Base-by-base conservation (phyloP, 64 coral and sea anemone species). In the Stichodactyla mertensii region DNA sequence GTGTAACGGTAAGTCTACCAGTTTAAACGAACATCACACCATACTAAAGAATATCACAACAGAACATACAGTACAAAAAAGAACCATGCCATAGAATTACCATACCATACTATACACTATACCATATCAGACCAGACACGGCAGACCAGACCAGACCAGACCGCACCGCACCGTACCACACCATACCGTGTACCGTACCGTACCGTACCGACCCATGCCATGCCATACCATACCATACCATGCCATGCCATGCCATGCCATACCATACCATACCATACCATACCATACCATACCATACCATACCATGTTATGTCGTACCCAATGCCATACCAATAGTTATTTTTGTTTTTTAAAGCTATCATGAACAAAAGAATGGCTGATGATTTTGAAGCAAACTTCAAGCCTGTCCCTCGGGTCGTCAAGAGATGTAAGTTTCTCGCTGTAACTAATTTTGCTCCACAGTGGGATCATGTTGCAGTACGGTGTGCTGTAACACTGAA, bases 321-420 rank as follows among this genome's bases (percentile, higher is more conserved):
- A 74, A 74, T 10, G 4, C 8, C 9, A 9, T 23, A 24, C 4
- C 84, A 4, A 15, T 52, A 7, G 27, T 86, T 36, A 16, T 83
- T 55, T 55, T 22, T 69, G n/a, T 83, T n/a, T 69, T 20, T 22
- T n/a, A 61, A 14, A 84, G 88, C 64, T 51, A 66, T 90, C 10
- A 90, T 90, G 88, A 67, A 27, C 10, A 90, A 90, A 20, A 84
- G 88, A 85, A 83, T 83, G 22, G 83, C 83, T 59, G 88, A 90
- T 61, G 69, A 70, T 12, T 90, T 90, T 83, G 70, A 71, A n/a
- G 53, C 66, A 22, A 52, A 85, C 13, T 90, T 90, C 80, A 85
- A 55, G 51, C 81, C 88, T 77, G 16, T 28, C 11, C 88, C 88
- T 24, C 88, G 88, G 0, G 36, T 90, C 4, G 80, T 74, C 23